Percentiles rank a stretch among this genome's conserved stretches.
These are phyloP conservation scores for Scaptomyza tumidula DNA, from an alignment of 2,888 invertebrate species.

Conservation along the genomic window DNA sequence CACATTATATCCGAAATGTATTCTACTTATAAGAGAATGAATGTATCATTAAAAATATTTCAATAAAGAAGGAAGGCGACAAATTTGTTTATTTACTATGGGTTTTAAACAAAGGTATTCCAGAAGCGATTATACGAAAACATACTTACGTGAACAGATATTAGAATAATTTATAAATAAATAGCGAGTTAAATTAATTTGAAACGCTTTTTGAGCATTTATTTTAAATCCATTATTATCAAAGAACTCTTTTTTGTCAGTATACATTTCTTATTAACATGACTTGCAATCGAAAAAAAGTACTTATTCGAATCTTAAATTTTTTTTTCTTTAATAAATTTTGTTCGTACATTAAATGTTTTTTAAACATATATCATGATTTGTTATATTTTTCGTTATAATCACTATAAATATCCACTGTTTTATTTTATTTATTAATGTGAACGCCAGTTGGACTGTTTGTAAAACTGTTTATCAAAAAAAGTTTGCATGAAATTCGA, in stretches of 20 bases:
- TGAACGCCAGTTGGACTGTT: conserved; percentile 55
- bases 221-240: conserved; percentile 66
- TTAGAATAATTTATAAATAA: not conserved
- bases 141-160: not conserved
- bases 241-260: conserved; percentile 50
- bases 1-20: conserved; percentile 41
- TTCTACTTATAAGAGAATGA: conserved; percentile 35
- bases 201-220: conserved; percentile 62
- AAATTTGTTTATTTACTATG: not conserved
- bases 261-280: conserved; percentile 54
- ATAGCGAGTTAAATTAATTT: conserved; percentile 13
- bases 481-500: conserved; percentile 37
- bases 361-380: conserved; percentile 53
- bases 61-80: conserved; percentile 59
- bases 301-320: not conserved
- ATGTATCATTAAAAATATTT: conserved; percentile 43
- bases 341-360: conserved; percentile 41
- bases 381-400: conserved; percentile 17
- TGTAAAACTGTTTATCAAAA: conserved; percentile 66
- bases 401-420: conserved; percentile 10
- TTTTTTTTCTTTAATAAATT: conserved; percentile 30
- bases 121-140: not conserved
- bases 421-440: conserved; percentile 6
- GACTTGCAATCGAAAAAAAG: conserved; percentile 43
- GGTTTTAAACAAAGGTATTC: not conserved